Conservation (phyloP, 2,113 vertebrate species). For the Mormyrus iriodes region DNA sequence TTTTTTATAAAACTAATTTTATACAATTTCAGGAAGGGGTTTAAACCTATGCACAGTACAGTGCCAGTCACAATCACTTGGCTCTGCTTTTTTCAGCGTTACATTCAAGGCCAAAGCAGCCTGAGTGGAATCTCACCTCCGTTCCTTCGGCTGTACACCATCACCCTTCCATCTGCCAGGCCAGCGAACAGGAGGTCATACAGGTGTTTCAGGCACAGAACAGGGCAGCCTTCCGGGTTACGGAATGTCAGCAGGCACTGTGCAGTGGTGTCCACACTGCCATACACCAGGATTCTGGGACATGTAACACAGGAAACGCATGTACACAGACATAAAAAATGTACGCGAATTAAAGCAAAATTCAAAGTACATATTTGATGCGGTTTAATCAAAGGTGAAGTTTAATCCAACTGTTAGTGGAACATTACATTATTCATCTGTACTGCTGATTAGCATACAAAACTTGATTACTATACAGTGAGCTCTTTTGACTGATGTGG, state of each 20-base stretch:
- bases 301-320: background rate
- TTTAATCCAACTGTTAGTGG: background rate
- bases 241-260: conserved; percentile 65
- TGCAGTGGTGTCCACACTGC: conserved; percentile 67
- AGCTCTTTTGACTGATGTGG: background rate
- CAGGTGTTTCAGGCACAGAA: conserved; percentile 65
- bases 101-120: background rate
- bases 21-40: background rate
- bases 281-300: conserved; percentile 65
- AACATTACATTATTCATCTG: conserved; percentile 6
- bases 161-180: conserved; percentile 67
- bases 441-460: background rate
- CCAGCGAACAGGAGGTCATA: conserved; percentile 63
- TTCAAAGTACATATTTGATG: background rate
- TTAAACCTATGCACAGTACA: background rate
- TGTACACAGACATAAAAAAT: background rate
- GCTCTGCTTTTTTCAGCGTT: background rate
- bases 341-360: background rate
- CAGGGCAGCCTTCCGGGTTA: conserved; percentile 59
- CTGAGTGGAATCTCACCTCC: conserved; percentile 56
- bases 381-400: conserved; percentile 6
- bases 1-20: background rate
- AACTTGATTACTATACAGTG: background rate
- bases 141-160: conserved; percentile 57
- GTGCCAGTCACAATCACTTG: background rate